These are phyloP conservation scores for Dreissena rostriformis DNA, from an alignment of 1,140 invertebrate genomes.

Conservation along the genomic window DNA sequence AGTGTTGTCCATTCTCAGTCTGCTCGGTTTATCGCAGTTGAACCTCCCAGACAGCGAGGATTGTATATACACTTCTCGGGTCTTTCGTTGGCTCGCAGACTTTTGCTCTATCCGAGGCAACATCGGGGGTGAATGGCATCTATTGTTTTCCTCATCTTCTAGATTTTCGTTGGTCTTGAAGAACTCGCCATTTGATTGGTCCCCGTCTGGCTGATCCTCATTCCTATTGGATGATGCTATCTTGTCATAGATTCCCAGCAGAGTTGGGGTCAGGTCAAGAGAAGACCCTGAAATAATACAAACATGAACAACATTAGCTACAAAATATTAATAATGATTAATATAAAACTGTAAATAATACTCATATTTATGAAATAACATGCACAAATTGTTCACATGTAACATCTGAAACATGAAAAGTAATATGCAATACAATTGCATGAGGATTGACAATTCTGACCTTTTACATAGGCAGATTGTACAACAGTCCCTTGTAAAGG, in stretches of 20 bases:
- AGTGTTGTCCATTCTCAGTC: constrained; percentile 51
- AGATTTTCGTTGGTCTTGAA: constrained; percentile 39
- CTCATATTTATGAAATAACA: constrained; percentile 12
- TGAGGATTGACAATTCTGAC: too few relatives aligned
- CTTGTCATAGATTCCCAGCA: constrained; percentile 87
- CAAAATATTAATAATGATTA: neutral
- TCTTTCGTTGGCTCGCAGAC: constrained; percentile 34
- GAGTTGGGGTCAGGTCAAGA: constrained; percentile 85
- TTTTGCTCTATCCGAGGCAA: constrained; percentile 9
- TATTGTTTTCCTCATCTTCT: constrained; percentile 37
- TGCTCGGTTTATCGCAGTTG: constrained; percentile 15
- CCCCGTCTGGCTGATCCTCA: constrained; percentile 13
- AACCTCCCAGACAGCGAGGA: constrained; percentile 36
- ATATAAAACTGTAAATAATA: neutral
- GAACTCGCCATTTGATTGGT: constrained; percentile 45
- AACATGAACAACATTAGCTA: constrained; percentile 25
- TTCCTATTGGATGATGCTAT: constrained; percentile 54
- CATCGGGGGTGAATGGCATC: constrained; percentile 31
- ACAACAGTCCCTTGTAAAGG: too few relatives aligned
- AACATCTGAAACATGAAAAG: too few relatives aligned
- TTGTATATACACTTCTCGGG: constrained; percentile 48
- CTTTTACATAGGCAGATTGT: too few relatives aligned
- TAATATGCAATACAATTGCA: too few relatives aligned
- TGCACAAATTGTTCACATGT: neutral
- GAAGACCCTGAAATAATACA: constrained; percentile 84